phyloP scores from a whole-genome alignment of 2,888 invertebrate genomes.

The Andrena minutula region DNA sequence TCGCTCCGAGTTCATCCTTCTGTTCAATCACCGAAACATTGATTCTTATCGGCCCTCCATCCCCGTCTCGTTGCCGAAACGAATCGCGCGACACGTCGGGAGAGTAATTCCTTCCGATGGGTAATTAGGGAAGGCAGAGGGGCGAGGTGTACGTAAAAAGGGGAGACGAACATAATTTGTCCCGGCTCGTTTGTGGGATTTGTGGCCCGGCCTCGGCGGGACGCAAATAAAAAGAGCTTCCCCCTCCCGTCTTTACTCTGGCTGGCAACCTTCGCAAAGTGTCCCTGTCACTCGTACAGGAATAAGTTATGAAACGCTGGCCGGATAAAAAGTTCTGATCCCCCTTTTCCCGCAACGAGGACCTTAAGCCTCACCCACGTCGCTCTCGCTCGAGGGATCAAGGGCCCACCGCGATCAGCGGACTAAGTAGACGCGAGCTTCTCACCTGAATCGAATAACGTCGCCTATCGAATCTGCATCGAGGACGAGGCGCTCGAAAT shows the following conservation, averaged over 20 bases:
- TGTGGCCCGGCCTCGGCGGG: slow-evolving; percentile 31
- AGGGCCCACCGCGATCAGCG: slow-evolving; percentile 31
- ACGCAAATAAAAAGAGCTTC: slow-evolving; percentile 41
- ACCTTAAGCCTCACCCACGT: slow-evolving; percentile 56
- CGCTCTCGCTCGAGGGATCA: slow-evolving; percentile 30
- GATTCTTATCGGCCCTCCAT: neutral
- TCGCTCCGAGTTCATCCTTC: neutral
- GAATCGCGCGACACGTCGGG: neutral
- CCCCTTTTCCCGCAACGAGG: slow-evolving; percentile 52
- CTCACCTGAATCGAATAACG: slow-evolving; percentile 32
- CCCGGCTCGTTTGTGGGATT: slow-evolving; percentile 60
- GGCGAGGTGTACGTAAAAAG: neutral
- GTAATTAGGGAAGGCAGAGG: slow-evolving; percentile 37
- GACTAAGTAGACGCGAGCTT: slow-evolving; percentile 22
- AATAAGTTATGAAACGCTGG: slow-evolving; percentile 69
- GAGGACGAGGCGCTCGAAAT: slow-evolving; percentile 23
- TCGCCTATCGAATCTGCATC: slow-evolving; percentile 34
- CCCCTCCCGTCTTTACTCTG: slow-evolving; percentile 50
- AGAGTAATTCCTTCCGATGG: slow-evolving; percentile 21
- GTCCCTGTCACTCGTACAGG: slow-evolving; percentile 49
- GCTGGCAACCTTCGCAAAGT: slow-evolving; percentile 57
- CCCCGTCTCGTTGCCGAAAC: neutral
- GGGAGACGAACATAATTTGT: slow-evolving; percentile 48
- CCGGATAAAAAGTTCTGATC: slow-evolving; percentile 65
- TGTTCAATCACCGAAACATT: neutral